Base-by-base conservation (phyloP, 2,888 invertebrate species). In the Rhingia rostrata region DNA sequence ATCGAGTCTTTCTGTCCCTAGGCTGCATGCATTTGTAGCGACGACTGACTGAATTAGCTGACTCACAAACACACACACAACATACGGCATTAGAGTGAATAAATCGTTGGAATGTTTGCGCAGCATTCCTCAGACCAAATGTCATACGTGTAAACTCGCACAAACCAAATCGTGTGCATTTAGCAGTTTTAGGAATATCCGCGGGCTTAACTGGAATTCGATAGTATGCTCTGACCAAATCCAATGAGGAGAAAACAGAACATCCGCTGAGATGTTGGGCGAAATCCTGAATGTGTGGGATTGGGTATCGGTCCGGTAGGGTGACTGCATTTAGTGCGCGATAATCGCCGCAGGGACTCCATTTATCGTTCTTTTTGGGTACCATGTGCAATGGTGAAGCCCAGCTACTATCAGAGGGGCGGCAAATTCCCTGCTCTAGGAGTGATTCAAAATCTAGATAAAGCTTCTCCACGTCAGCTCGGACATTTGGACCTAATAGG, bases 401-500 rank as follows among this genome's bases (percentile, higher is more conserved):
- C n/a, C n/a, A n/a, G n/a, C n/a, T n/a, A n/a, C n/a, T n/a, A n/a
- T n/a, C n/a, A n/a, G n/a, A n/a, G n/a, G n/a, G n/a, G n/a, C n/a
- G n/a, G n/a, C n/a, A n/a, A n/a, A n/a, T n/a, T n/a, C n/a, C n/a
- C n/a, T n/a, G n/a, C n/a, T n/a, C n/a, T n/a, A n/a, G n/a, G n/a
- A n/a, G n/a, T n/a, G n/a, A n/a, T n/a, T n/a, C n/a, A n/a, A n/a
- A n/a, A n/a, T 89, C 91, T 70, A 22, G 63, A 4, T 83, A 88
- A 77, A 88, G 87, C 49, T 30, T 14, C 47, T 1, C 22, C 47
- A n/a, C 12, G 47, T 5, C 47, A 47, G 14, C 12, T 14, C 3
- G 6, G 47, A 4, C 47, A 10, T 37, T 86, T 92, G 0, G 89
- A 90, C 56, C 89, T 87, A 12, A 90, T 88, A 12, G 61, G 75